These are phyloP conservation scores for Troglohyphantes excavatus DNA, from an alignment of 2,888 invertebrate species.

Conservation along the genomic window DNA sequence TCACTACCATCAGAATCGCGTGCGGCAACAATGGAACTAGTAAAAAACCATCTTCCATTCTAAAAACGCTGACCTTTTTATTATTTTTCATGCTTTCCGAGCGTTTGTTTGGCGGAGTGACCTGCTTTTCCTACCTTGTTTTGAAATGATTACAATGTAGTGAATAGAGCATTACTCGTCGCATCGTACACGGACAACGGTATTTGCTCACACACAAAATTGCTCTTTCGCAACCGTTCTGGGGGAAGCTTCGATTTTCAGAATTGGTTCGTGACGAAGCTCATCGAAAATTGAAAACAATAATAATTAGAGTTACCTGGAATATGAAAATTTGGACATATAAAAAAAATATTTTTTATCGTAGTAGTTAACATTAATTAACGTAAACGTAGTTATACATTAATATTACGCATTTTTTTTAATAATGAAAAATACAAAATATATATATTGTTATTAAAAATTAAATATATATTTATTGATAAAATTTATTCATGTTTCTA, in stretches of 20 bases:
- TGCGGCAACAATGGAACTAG: slow-evolving; percentile 52
- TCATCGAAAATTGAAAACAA: neutral
- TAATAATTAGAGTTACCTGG: neutral
- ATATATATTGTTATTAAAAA: too few relatives aligned
- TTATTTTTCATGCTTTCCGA: slow-evolving; percentile 31
- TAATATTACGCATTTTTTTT: too few relatives aligned
- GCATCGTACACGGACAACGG: neutral
- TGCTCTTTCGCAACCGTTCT: neutral
- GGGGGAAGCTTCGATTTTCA: neutral
- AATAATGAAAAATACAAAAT: too few relatives aligned
- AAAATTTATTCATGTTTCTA: too few relatives aligned
- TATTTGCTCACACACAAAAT: slow-evolving; percentile 8
- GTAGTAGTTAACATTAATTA: too few relatives aligned
- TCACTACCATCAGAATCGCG: slow-evolving; percentile 53
- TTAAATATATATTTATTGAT: too few relatives aligned
- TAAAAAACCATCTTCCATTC: slow-evolving; percentile 38
- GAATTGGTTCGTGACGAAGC: slow-evolving; percentile 1
- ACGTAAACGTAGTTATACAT: too few relatives aligned
- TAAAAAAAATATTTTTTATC: too few relatives aligned
- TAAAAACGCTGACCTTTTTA: slow-evolving; percentile 51
- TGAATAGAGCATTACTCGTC: slow-evolving; percentile 32
- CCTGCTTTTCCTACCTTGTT: slow-evolving; percentile 59
- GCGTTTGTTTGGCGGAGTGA: slow-evolving; percentile 55
- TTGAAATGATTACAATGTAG: slow-evolving; percentile 63
- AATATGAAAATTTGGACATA: too few relatives aligned